Evolutionary conservation across 2,888 invertebrate species (phyloP), one percentile per base, ranked within the genome.

Genomic region (Nymphalis urticae): DNA sequence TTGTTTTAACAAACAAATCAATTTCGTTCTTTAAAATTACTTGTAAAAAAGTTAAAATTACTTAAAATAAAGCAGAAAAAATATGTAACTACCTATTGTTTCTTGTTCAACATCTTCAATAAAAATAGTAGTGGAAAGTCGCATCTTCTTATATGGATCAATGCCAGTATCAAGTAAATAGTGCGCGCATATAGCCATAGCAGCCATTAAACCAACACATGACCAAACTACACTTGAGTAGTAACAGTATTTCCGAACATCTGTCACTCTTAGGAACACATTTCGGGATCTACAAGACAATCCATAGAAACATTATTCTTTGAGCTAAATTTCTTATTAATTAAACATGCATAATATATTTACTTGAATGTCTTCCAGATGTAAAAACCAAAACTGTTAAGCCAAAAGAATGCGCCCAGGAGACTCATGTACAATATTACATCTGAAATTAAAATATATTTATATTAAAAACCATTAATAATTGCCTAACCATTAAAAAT

Each of bases 351-450:
- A 71, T 4, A 62, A 65, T 69, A 64, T 77, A 85, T 92, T 90
- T 89, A 95, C 95, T 94, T 95, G 82, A 97, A 97, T 1, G 97
- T 97, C 83, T 95, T 96, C 97, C 97, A 97, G 72, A 97, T 96
- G 83, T 97, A 97, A 83, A 96, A 97, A 62, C 97, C 97, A 72
- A 97, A 94, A 81, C 96, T 96, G 76, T 96, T 97, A 4, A 97
- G 88, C 97, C 97, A 97, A 81, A 97, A 97, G 86, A 97, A 97
- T 63, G 97, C 96, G 48, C 95, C 96, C 74, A 97, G 82, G 65
- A 97, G 88, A 79, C 96, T 96, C 65, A 96, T 92, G 79, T 96
- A 97, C 75, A 96, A 93, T 76, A 97, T 93, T 8, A 95, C 94
- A 91, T 97, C 97, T 96, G 93, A 72, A 94, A 94, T 73, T 76